Base-by-base conservation (phyloP, 2,113 vertebrate species). In the Catharus minimus region DNA sequence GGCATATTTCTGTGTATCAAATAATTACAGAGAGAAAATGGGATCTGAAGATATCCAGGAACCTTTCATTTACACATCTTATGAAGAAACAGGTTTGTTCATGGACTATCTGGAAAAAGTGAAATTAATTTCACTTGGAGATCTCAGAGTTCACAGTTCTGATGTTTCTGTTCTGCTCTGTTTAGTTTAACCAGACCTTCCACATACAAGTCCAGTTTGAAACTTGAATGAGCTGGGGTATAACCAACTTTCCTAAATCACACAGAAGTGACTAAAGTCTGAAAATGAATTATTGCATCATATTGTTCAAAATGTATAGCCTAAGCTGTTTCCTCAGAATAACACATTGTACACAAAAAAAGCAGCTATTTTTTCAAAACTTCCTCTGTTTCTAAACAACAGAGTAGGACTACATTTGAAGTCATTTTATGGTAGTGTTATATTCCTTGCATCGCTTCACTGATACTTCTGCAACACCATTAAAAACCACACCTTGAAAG, bases 401-500 rank as follows among this genome's bases (percentile, higher is more conserved):
- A 62, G 30, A 27, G 18, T 18, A 52, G 57, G 52, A 55, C 38
- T 64, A 32, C 65, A 60, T 76, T 89, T 79, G 30, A 56, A 72
- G 77, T 47, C 36, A 74, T 56, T 18, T 74, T 64, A 32, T 41
- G 47, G 15, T 17, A 62, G 33, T 39, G 22, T 61, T 79, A 26
- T 32, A 82, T 52, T 77, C 44, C 50, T 85, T 55, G 23, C 68
- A 62, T 66, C 8, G 8, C 58, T 84, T 75, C 52, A 88, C 64
- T 58, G 18, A 61, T 64, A 44, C 33, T 78, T 85, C 56, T 71
- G 43, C 76, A 75, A 79, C 0, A 0, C 44, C 79, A 83, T 49
- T 80, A 86, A 91, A 82, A 88, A 85, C 47, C 81, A 72, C 39
- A 74, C 38, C n/a, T 80, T 65, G 73, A 75, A 89, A 74, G 41